Conservation (phyloP, 2,888 invertebrate genomes). For the Resseliella maxima region DNA sequence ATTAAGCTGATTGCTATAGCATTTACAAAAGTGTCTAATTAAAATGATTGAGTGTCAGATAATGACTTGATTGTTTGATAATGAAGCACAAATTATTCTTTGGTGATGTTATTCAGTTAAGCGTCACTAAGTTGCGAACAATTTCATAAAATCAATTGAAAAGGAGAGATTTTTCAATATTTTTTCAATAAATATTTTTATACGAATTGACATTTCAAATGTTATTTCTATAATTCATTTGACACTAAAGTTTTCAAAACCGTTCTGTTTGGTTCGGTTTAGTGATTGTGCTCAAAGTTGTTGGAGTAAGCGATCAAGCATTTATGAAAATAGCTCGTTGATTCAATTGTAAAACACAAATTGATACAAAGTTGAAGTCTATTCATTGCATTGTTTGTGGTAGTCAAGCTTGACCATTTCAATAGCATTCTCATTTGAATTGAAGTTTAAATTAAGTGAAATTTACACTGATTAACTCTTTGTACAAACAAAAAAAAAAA, state of each 20-base stretch:
- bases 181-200: neutral
- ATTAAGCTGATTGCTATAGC: slow-evolving; percentile 32
- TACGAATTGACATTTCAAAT: neutral
- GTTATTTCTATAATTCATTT: neutral
- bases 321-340: neutral
- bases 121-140: too few relatives aligned
- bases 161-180: neutral
- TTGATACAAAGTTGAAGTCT: too few relatives aligned
- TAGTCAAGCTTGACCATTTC: neutral
- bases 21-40: slow-evolving; percentile 42
- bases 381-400: neutral
- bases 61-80: slow-evolving; percentile 55
- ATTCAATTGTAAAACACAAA: neutral
- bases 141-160: neutral
- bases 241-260: neutral
- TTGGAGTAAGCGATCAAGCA: neutral
- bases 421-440: neutral
- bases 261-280: neutral
- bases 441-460: neutral
- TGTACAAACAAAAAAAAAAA: too few relatives aligned
- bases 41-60: slow-evolving; percentile 48
- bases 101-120: too few relatives aligned
- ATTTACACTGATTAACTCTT: neutral
- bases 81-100: slow-evolving; percentile 41
- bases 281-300: neutral